These are phyloP conservation scores for Enoplosus armatus DNA, from an alignment of 2,797 vertebrate species.

Conservation along the genomic window DNA sequence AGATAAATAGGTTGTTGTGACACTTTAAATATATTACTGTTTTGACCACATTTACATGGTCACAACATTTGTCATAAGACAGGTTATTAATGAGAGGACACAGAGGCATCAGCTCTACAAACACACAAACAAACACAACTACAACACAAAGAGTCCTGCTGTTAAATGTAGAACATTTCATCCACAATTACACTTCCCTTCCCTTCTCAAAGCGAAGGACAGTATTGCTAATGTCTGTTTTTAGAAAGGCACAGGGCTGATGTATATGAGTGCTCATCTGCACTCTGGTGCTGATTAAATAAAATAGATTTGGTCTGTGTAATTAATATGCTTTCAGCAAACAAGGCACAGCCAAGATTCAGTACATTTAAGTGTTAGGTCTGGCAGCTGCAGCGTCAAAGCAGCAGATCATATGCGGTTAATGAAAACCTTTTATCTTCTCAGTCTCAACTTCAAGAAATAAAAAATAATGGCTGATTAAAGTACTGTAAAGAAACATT, in stretches of 20 bases:
- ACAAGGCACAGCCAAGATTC: constrained; percentile 16
- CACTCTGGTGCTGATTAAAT: constrained; percentile 23
- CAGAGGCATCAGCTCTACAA: constrained; percentile 10
- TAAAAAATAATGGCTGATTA: not conserved
- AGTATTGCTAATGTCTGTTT: not conserved
- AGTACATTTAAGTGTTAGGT: constrained; percentile 25
- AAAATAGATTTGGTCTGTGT: constrained; percentile 25
- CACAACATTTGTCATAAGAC: constrained; percentile 18
- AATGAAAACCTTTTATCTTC: constrained; percentile 22
- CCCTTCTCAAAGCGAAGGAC: not conserved
- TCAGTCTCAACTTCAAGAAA: constrained; percentile 25
- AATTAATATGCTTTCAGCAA: constrained; percentile 20
- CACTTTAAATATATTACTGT: constrained; percentile 60
- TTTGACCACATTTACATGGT: constrained; percentile 5
- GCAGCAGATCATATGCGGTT: not conserved
- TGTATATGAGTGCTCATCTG: constrained; percentile 12
- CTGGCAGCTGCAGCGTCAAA: constrained; percentile 14
- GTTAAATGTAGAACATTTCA: not conserved
- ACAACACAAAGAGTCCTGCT: not conserved
- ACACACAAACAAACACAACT: constrained; percentile 16
- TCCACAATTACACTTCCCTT: not conserved
- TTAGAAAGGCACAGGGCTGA: constrained; percentile 38
- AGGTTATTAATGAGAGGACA: not conserved
- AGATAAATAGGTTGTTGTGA: constrained; percentile 67
- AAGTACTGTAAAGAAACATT: not conserved